phyloP scores from a whole-genome alignment of 2,113 vertebrate genomes.

The Pelecanoides urinatrix region DNA sequence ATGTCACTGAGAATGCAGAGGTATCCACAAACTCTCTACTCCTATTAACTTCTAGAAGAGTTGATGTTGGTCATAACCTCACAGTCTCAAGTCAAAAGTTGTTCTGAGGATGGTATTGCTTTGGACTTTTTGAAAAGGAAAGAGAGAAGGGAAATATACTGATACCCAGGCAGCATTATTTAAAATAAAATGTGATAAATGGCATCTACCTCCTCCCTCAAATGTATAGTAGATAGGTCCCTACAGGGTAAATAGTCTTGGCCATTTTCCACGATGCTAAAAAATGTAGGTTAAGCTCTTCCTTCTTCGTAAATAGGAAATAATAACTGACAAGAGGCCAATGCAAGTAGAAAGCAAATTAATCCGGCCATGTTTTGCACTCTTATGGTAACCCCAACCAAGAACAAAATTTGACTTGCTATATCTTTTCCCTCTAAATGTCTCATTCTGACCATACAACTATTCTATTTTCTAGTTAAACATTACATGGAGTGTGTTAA shows the following conservation, averaged over 20 bases:
- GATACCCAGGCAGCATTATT: not conserved
- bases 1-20: not conserved
- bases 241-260: not conserved
- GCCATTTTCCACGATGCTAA: not conserved
- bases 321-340: not conserved
- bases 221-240: not conserved
- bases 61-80: not conserved
- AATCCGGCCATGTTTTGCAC: not conserved
- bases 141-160: not conserved
- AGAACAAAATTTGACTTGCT: not conserved
- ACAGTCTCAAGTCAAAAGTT: not conserved
- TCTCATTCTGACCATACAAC: not conserved
- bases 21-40: not conserved
- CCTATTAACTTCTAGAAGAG: not conserved
- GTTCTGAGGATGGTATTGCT: not conserved
- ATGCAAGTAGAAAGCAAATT: not conserved
- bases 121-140: not conserved
- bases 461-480: constrained; percentile 52
- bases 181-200: not conserved
- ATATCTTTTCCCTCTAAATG: not conserved
- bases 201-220: not conserved
- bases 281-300: not conserved
- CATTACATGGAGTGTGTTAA: constrained; percentile 29
- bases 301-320: not conserved
- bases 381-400: not conserved